Base-by-base conservation (phyloP, 2,797 vertebrate species). In the Lepidocolaptes lacrymiger region DNA sequence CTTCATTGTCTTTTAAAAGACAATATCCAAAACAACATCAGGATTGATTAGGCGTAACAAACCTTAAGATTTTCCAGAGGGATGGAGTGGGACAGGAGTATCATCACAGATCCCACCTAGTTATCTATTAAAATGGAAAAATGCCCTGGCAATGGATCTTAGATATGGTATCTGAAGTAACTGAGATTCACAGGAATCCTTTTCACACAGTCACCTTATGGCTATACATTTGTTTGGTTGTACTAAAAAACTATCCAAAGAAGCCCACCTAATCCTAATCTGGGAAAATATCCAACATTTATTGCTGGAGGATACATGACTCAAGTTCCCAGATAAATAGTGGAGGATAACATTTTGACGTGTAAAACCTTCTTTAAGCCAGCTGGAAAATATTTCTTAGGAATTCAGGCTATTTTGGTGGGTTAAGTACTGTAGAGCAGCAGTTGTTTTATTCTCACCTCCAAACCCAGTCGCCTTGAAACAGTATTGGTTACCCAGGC, bases 61-160 rank as follows among this genome's bases (percentile, higher is more conserved):
- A 59, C 6, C 7, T 41, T 5, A 21, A 17, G 11, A 3, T 46
- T 4, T 13, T 4, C 7, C 2, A 37, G 1, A 6, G 9, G 9
- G 4, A 18, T 63, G 20, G 23, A 68, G 5, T 30, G 4, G 4
- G 32, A 79, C 26, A 61, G 14, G 14, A 66, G 7, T 3, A 48
- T 62, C 10, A 30, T 49, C 1, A 55, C 16, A 51, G 76, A 51
- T 43, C 18, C 7, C 7, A 4, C 18, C 15, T 51, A 75, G 2
- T 44, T 67, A 46, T 27, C 5, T 72, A 32, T 15, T 51, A 41
- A 68, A 84, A 72, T 55, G 13, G 19, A 16, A 20, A 74, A n/a
- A 3, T 27, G 0, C 1, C 6, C 8, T 10, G 11, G 3, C 8
- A 52, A 20, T 3, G 4, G 17, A 58, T 78, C 5, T 66, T 56